Percentiles rank a stretch among this genome's conserved stretches.
Conservation (phyloP, 2,888 invertebrate species). For the Odontocolon sp. region DNA sequence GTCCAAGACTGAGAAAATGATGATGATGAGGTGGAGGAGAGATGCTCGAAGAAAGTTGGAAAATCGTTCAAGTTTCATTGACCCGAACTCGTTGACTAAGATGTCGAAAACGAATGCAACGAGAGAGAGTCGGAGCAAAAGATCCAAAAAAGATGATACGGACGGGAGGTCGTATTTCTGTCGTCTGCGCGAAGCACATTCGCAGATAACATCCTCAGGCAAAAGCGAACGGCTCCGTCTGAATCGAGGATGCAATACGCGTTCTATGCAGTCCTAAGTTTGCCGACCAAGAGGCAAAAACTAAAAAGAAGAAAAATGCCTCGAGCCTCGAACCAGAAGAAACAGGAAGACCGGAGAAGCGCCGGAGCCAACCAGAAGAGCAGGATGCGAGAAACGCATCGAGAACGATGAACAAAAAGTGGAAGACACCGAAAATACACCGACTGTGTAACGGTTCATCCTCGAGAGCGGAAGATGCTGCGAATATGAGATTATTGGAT, state of each 20-base stretch:
- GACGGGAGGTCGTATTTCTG: constrained; percentile 31
- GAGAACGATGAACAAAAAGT: background rate
- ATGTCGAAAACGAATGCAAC: constrained; percentile 24
- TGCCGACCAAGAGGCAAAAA: constrained; percentile 15
- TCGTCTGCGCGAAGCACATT: constrained; percentile 30
- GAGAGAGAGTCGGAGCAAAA: constrained; percentile 11
- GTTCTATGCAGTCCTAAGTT: constrained; percentile 29
- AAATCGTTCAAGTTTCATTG: constrained; percentile 55
- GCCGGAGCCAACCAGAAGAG: constrained; percentile 24
- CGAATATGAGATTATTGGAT: background rate
- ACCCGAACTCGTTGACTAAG: constrained; percentile 19
- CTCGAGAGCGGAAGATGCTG: background rate
- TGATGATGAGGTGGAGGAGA: constrained; percentile 1
- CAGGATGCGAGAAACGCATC: constrained; percentile 7
- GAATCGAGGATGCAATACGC: no score
- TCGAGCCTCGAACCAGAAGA: no score
- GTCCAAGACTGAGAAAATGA: background rate
- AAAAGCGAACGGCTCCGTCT: no score
- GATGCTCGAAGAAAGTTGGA: constrained; percentile 30
- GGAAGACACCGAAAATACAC: constrained; percentile 24
- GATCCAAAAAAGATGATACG: background rate
- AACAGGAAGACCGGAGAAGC: constrained; percentile 46
- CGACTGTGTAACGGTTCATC: constrained; percentile 37
- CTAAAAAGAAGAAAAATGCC: background rate
- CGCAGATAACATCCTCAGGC: no score